These are phyloP conservation scores for Amaurobius ferox DNA, from an alignment of 2,888 invertebrate species.

Conservation along the genomic window DNA sequence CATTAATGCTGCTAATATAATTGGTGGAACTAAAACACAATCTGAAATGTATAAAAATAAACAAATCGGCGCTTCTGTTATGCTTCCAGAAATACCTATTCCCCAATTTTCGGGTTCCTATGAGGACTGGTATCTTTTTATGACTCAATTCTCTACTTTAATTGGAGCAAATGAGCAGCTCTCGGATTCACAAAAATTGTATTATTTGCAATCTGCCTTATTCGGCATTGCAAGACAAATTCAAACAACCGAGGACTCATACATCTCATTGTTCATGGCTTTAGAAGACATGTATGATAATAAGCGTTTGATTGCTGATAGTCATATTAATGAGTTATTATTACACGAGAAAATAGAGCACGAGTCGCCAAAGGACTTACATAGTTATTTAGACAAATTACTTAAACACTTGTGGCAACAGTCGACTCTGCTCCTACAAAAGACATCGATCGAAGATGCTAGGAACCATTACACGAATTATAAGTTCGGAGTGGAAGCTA, in stretches of 20 bases:
- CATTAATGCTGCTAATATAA: neutral
- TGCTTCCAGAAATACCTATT: neutral
- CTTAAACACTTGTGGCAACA: too few species aligned
- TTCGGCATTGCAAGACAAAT: neutral
- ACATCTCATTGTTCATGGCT: neutral
- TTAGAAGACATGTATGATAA: neutral
- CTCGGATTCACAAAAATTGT: neutral
- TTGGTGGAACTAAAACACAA: neutral
- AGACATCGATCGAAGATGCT: too few species aligned
- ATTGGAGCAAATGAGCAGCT: neutral
- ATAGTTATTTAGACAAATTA: neutral
- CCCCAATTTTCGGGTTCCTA: neutral
- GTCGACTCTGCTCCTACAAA: too few species aligned
- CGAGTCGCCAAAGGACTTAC: neutral
- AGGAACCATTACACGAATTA: too few species aligned
- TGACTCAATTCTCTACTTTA: neutral
- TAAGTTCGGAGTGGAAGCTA: too few species aligned
- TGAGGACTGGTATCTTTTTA: conserved; percentile 10
- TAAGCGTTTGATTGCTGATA: neutral
- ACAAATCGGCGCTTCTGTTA: neutral
- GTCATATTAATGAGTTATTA: neutral
- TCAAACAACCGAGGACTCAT: neutral
- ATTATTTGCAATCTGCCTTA: neutral
- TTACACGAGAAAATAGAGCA: neutral
- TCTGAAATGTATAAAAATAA: neutral